phyloP scores from a whole-genome alignment of 2,113 vertebrate species.

The Sciurus niger region DNA sequence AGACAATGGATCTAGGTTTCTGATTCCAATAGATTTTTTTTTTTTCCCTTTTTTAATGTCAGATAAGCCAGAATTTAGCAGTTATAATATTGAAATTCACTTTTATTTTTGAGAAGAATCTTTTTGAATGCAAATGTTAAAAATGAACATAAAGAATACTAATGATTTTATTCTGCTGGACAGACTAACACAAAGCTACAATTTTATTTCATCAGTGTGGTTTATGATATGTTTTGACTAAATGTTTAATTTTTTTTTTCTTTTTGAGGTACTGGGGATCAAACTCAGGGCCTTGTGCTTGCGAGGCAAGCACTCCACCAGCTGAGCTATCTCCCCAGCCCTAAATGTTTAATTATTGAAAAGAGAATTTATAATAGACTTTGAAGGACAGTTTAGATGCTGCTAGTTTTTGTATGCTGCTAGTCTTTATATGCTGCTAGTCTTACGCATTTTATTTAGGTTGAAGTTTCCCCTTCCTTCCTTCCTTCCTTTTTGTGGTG shows the following conservation, averaged over 20 bases:
- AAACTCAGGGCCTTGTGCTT: too few species aligned
- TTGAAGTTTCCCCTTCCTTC: background rate
- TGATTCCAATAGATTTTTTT: conserved; percentile 23
- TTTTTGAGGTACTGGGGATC: too few species aligned
- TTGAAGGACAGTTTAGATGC: conserved; percentile 10
- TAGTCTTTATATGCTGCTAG: background rate
- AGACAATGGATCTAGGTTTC: conserved; percentile 10
- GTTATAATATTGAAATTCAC: conserved; percentile 17
- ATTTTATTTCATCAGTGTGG: conserved; percentile 39
- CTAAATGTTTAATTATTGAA: conserved; percentile 53
- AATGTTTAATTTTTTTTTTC: background rate
- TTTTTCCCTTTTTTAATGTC: conserved; percentile 9
- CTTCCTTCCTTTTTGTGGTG: background rate
- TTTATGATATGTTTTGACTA: conserved; percentile 50
- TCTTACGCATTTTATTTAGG: background rate
- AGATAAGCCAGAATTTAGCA: conserved; percentile 57
- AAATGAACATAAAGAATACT: conserved; percentile 12
- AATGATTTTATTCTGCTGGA: conserved; percentile 51
- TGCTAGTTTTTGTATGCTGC: background rate
- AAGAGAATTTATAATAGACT: conserved; percentile 47
- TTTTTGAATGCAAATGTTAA: conserved; percentile 29
- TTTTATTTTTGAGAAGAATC: conserved; percentile 19
- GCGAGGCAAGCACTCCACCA: too few species aligned
- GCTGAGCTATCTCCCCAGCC: too few species aligned
- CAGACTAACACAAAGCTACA: conserved; percentile 23